Percentiles rank a stretch among this genome's conserved stretches.
Evolutionary conservation across 2,888 invertebrate genomes (phyloP).

Genomic region (Flexamia atlantica): DNA sequence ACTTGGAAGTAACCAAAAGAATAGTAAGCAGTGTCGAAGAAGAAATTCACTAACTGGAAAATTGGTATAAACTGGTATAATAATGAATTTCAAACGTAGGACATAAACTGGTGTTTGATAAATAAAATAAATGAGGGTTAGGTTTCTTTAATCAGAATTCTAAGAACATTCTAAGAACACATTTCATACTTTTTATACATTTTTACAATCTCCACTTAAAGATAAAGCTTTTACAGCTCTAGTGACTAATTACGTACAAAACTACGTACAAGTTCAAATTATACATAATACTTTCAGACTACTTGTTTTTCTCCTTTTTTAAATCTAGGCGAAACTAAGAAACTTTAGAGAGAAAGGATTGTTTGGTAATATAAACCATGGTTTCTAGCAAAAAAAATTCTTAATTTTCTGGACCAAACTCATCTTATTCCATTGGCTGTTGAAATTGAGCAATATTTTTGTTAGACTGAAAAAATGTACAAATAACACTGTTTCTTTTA

Average conservation of each 20-base stretch:
- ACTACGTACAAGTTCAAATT: conserved; percentile 28
- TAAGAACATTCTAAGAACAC: background rate
- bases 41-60: too few species aligned
- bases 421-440: background rate
- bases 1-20: too few species aligned
- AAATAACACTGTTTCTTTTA: background rate
- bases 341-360: background rate
- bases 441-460: background rate
- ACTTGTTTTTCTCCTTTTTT: background rate
- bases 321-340: conserved; percentile 9
- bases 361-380: background rate
- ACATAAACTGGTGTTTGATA: background rate
- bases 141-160: background rate
- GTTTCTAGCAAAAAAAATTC: too few species aligned
- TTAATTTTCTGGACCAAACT: too few species aligned
- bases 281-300: conserved; percentile 19
- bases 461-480: background rate
- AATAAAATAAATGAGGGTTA: background rate
- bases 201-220: conserved; percentile 31
- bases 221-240: background rate
- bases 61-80: too few species aligned
- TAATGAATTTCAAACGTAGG: too few species aligned
- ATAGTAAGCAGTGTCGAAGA: too few species aligned
- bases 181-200: conserved; percentile 25
- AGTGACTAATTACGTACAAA: conserved; percentile 35